These are phyloP conservation scores for Mirza zaza DNA, from an alignment of 2,113 vertebrate species.

Conservation along the genomic window DNA sequence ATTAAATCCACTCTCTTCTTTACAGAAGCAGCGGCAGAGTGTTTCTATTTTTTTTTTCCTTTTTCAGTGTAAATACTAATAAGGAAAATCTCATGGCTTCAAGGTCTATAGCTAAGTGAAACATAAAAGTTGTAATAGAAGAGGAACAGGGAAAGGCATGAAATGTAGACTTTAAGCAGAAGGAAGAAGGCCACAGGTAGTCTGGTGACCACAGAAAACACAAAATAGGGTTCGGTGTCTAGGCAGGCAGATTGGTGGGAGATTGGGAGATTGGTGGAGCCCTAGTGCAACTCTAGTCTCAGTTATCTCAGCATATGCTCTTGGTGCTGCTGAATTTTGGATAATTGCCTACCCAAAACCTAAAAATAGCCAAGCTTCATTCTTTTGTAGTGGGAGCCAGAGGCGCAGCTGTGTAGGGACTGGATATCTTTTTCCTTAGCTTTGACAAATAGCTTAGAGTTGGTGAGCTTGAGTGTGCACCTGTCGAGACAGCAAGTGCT, in stretches of 20 bases:
- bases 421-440: slow-evolving; percentile 36
- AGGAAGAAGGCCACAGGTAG: neutral
- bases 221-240: neutral
- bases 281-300: neutral
- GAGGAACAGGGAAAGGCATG: neutral
- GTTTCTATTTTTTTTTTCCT: neutral
- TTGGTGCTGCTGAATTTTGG: slow-evolving; percentile 38
- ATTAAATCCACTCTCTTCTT: neutral
- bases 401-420: slow-evolving; percentile 48
- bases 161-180: neutral
- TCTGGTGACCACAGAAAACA: neutral
- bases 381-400: slow-evolving; percentile 55
- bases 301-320: neutral
- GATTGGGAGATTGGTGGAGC: neutral
- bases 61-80: neutral
- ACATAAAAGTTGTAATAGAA: neutral
- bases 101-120: slow-evolving; percentile 31
- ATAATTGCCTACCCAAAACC: slow-evolving; percentile 10
- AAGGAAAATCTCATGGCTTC: neutral
- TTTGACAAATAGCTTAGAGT: slow-evolving; percentile 52
- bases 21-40: neutral
- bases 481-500: slow-evolving; percentile 43
- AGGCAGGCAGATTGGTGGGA: neutral
- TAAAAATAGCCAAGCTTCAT: slow-evolving; percentile 55
- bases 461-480: slow-evolving; percentile 19